Evolutionary conservation across 2,113 vertebrate genomes (phyloP).

Genomic region (Gymnocephalus cernua): DNA sequence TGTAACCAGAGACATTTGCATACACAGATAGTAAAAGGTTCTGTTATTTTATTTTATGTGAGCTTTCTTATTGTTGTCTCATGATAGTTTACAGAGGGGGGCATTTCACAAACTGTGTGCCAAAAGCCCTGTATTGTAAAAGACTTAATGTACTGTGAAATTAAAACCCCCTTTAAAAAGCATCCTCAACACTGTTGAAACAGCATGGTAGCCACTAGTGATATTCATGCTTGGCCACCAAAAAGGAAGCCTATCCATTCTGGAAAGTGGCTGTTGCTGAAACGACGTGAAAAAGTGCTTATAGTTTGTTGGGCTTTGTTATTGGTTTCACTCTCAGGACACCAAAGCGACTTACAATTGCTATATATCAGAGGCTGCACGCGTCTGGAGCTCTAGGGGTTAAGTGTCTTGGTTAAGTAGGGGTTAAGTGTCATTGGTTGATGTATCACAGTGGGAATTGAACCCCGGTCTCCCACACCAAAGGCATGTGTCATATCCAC

Average conservation of each 20-base stretch:
- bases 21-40: conserved; percentile 26
- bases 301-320: no score
- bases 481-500: no score
- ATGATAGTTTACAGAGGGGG: conserved; percentile 64
- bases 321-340: no score
- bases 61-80: conserved; percentile 64
- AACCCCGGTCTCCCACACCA: no score
- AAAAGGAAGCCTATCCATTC: conserved; percentile 72
- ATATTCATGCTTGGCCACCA: conserved; percentile 73
- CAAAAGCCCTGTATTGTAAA: conserved; percentile 72
- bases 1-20: conserved; percentile 23
- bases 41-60: conserved; percentile 46
- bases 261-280: conserved; percentile 61
- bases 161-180: conserved; percentile 74
- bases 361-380: no score
- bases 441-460: no score
- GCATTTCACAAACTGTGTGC: conserved; percentile 69
- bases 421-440: no score
- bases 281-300: no score
- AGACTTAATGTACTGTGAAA: conserved; percentile 82
- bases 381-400: no score
- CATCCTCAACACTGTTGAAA: conserved; percentile 61
- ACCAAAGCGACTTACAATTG: no score
- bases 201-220: conserved; percentile 70
- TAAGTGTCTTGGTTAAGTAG: no score